Evolutionary conservation across 2,797 vertebrate genomes (phyloP), one percentile per base, ranked within the genome.

Genomic region (Loris lydekkerianus): DNA sequence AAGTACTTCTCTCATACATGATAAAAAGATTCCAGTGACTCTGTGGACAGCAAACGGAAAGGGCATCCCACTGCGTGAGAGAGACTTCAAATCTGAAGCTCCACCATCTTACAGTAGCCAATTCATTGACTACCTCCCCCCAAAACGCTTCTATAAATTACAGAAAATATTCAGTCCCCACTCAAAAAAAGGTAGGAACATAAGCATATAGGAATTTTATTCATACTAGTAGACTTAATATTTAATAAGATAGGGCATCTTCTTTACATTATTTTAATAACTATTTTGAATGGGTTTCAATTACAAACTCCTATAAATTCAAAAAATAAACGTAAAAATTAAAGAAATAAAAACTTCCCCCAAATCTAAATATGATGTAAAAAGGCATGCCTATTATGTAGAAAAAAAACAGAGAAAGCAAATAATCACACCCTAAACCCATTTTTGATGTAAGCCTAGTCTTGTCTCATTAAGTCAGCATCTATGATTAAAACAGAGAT

Each of bases 401-500:
- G 94, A 95, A 97, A 98, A 92, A 98, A 97, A 94, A 98, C 37
- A 98, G 82, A 97, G 98, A 99, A 99, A 99, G 15, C 14, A 94
- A 61, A 94, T 99, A 95, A 99, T 99, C 99, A 99, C 98, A 99
- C 99, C 99, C 99, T 99, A 99, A 99, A 99, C 99, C 99, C 99
- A 99, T 99, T 99, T 99, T 98, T 99, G 98, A 99, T 99, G 99
- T 99, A 99, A 99, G 98, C 99, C 99, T 99, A 99, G 98, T 99
- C 98, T 99, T 99, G 98, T 99, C 99, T 99, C 99, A 99, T 99
- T 99, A 99, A 99, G 99, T 99, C 99, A 99, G 99, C 99, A 99
- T 99, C 99, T 99, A 99, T 99, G 99, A 99, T 99, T 99, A 99
- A 99, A 99, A 99, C 98, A 99, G 99, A 99, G 99, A 99, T 99